Evolutionary conservation across 23 tunicate genomes (phyloP).

Genomic region (Phallusia fumigata): DNA sequence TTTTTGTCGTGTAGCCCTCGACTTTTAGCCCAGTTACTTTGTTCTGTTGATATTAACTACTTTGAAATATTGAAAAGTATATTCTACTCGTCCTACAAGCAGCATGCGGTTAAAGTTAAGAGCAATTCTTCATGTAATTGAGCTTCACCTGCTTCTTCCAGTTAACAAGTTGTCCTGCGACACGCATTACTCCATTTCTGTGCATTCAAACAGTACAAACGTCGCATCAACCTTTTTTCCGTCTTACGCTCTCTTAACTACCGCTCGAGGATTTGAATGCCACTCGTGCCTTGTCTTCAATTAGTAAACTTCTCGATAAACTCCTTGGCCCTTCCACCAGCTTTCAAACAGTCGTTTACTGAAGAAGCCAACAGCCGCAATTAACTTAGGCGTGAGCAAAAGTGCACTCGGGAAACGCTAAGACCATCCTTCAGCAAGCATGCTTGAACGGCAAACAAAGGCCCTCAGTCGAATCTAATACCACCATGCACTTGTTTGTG

Average conservation of each 20-base stretch:
- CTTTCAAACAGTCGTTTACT: background rate
- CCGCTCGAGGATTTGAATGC: background rate
- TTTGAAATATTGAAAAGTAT: no score
- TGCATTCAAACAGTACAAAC: no score
- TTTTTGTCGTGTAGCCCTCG: no score
- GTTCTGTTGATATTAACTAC: no score
- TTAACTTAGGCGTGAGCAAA: background rate
- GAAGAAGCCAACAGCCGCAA: background rate
- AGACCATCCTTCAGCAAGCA: background rate
- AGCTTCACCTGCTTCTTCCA: background rate
- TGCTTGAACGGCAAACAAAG: background rate
- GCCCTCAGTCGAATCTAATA: background rate
- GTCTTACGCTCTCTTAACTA: background rate
- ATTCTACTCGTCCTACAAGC: no score
- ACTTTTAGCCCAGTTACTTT: no score
- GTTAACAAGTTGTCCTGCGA: background rate
- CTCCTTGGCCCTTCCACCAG: background rate
- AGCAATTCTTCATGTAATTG: no score
- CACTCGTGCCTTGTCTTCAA: background rate
- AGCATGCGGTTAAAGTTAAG: no score
- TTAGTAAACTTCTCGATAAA: background rate
- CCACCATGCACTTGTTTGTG: background rate
- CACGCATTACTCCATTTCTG: no score
- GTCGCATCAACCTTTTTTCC: background rate
- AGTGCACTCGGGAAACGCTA: slow-evolving; percentile 7